Base-by-base conservation (phyloP, 2,797 vertebrate genomes). In the Lepus oiostolus region DNA sequence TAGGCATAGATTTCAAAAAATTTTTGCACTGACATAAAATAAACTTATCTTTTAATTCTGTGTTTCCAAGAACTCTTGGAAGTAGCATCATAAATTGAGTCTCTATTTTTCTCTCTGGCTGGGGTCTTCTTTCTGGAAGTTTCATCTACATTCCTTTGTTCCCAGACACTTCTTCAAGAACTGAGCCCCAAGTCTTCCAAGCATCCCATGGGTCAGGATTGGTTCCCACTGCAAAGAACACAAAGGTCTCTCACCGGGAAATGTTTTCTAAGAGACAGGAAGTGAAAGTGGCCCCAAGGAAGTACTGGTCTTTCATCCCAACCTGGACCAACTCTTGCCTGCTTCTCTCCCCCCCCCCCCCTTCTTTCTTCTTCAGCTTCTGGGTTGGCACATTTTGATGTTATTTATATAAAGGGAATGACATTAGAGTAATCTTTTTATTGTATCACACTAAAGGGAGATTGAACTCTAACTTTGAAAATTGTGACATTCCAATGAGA, bases 401-500 rank as follows among this genome's bases (percentile, higher is more conserved):
- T 96, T 95, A 90, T 97, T 72, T 84, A 79, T 81, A 86, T 85
- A 85, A 97, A 97, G 81, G 91, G 76, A 93, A 85, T 16, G 83
- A 85, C 82, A 54, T 21, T 70, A 80, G 80, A 86, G 82, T 90
- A 94, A 97, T 93, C 70, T 70, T 95, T 95, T 32, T 71, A 50
- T 22, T 90, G 90, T 91, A 80, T 70, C 42, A 75, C 79, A 85
- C 77, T 92, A 90, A 96, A 79, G 83, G 91, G 63, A 86, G 84
- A 96, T 93, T 93, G 92, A 97, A 94, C 54, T 86, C 79, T 67
- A 87, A 94, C 93, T 60, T 67, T 96, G 96, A 77, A 77, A 74
- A 88, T 72, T 14, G 71, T 92, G 93, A 97, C 70, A 86, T 85
- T n/a, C 81, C 95, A 3, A 90, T 71, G 88, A 96, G 82, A 94